These are phyloP conservation scores for Dendroctonus valens DNA, from an alignment of 1,140 invertebrate genomes.

Conservation along the genomic window DNA sequence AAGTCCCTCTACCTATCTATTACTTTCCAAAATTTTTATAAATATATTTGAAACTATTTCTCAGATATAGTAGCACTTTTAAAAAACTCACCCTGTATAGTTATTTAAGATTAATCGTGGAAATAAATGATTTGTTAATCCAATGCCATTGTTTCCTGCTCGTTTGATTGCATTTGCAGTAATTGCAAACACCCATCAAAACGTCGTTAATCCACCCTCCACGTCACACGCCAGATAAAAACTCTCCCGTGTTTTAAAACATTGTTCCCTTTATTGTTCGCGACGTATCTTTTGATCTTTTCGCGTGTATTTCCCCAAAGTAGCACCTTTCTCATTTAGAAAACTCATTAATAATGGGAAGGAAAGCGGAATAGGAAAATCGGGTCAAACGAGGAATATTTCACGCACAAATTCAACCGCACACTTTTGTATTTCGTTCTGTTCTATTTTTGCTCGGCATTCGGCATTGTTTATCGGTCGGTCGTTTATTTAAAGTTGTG, in stretches of 20 bases:
- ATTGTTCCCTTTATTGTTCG: conserved; percentile 14
- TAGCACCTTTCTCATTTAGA: conserved; percentile 11
- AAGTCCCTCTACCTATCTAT: too few relatives aligned
- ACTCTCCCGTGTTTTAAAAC: conserved; percentile 1
- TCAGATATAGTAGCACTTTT: too few relatives aligned
- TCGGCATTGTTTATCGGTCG: conserved; percentile 15
- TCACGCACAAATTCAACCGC: conserved; percentile 12
- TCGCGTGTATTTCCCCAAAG: conserved; percentile 9
- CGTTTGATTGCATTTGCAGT: too few relatives aligned
- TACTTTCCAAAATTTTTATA: too few relatives aligned
- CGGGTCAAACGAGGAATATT: conserved; percentile 17
- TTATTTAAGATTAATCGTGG: too few relatives aligned
- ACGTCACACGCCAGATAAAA: not conserved
- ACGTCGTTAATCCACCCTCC: too few relatives aligned
- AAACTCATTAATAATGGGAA: conserved; percentile 14
- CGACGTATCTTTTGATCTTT: conserved; percentile 14
- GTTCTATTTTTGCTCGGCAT: conserved; percentile 9
- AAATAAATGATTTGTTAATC: too few relatives aligned
- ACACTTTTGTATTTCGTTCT: conserved; percentile 10
- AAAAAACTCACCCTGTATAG: too few relatives aligned
- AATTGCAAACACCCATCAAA: too few relatives aligned
- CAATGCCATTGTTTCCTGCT: too few relatives aligned
- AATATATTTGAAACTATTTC: too few relatives aligned
- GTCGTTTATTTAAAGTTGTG: conserved; percentile 21
- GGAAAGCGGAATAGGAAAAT: conserved; percentile 7